Base-by-base conservation (phyloP, 2,113 vertebrate species). In the Coptodon bakossiorum region DNA sequence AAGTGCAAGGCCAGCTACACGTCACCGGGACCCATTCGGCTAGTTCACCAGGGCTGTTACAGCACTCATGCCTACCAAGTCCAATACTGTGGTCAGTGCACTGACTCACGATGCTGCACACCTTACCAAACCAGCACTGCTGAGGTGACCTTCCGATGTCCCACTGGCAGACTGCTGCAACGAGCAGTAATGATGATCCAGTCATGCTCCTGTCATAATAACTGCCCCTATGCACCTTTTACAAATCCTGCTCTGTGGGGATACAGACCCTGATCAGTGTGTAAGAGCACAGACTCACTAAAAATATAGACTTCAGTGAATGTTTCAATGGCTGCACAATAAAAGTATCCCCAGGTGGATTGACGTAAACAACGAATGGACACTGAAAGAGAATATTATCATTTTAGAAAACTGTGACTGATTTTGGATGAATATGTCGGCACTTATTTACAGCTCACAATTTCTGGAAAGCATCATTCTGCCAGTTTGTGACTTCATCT, bases 171-270 rank as follows among this genome's bases (percentile, higher is more conserved):
- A 7, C 78, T 90, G 36, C 11, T 95, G 5, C 92, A 27, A 38
- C 90, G 93, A 57, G 78, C 94, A 1, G 95, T 96, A 66, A 97
- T 97, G 97, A 91, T 95, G 91, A 96, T 97, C 88, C 95, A 94
- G 88, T 96, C 96, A 13, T 97, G 97, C n/a, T 86, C 81, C 29
- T 97, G 97, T 81, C 96, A 97, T 71, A 82, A 92, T 84, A 95
- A 94, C 94, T 97, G 97, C 86, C 95, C 96, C 29, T 91, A 93
- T 61, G 2, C 81, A 0, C 90, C 92, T 1, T 92, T 81, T 80
- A 92, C 19, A 5, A 95, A 95, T 83, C 91, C 91, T 0, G 89
- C 93, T 31, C 84, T 92, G 45, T 90, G 93, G 93, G 91, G 85
- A 1, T 84, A 29, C 59, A 79, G 88, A 63, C 92, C 93, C 57